Base-by-base conservation (phyloP, 2,888 invertebrate species). In the Cancer borealis region DNA sequence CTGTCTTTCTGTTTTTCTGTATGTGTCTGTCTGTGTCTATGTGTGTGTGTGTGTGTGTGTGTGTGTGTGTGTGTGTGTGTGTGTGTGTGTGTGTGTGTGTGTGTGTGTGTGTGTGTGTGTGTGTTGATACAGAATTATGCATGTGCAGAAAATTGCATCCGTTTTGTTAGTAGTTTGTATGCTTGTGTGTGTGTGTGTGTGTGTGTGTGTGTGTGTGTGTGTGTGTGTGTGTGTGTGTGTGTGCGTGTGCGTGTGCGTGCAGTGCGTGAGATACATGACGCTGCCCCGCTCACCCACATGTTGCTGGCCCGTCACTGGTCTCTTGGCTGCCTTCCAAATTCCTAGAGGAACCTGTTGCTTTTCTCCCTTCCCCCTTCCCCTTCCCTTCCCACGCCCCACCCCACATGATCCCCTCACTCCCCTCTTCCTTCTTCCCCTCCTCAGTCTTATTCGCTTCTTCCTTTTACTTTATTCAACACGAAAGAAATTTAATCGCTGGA, bases 281-380 rank as follows among this genome's bases (percentile, higher is more conserved):
- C 66, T n/a, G 66, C 66, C 66, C 66, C 66, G 66, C 79, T 30
- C 30, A 5, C 30, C 79, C 79, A 79, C 79, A 79, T 79, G 79
- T 79, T 79, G 79, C 79, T 79, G 26, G 79, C 79, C 79, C 79
- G 26, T 30, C 79, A 79, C 30, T 2, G 79, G 30, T 79, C 79
- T 26, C 30, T 79, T 79, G 79, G 79, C 79, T 30, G 21, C 79
- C 79, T 79, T 79, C 79, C 79, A 79, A 79, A 79, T 79, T 79
- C 30, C 79, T 30, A 30, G 30, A 79, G 79, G 79, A 30, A 79
- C 79, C 30, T 79, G 79, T 79, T 79, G 79, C 79, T 79, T 79
- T 14, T 30, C 79, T 79, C 30, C 79, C 79, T 12, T 30, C 79
- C 79, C 30, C n/a, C n/a, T 79, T 79, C 26, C 17, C 26, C 79